Conservation (phyloP, 2,113 vertebrate species). For the Noctilio leporinus region DNA sequence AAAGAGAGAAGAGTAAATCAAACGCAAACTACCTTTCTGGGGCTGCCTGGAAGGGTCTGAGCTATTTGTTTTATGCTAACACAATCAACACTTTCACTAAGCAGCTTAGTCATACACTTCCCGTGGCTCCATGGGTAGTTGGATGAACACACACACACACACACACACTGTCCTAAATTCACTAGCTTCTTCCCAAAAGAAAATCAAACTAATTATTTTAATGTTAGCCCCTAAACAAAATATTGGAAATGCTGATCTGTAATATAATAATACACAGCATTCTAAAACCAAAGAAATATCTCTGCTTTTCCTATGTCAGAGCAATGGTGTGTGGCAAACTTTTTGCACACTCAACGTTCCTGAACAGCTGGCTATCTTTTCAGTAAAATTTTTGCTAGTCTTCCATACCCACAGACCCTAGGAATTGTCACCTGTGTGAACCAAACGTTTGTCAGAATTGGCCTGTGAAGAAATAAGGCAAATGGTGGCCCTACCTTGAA, state of each 20-base stretch:
- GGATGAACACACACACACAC: not conserved
- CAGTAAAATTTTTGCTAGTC: not conserved
- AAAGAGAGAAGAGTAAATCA: not conserved
- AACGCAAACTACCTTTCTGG: not conserved
- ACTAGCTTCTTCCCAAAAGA: not conserved
- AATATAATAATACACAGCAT: not conserved
- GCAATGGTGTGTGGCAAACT: not conserved
- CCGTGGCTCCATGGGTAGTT: not conserved
- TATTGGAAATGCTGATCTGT: not conserved
- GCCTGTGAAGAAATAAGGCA: not conserved
- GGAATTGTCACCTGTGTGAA: not conserved
- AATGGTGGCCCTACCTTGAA: not conserved
- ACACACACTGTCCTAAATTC: not conserved
- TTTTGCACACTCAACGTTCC: not conserved
- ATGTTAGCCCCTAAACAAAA: not conserved
- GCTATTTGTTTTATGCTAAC: not conserved
- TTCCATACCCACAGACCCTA: not conserved
- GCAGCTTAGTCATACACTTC: not conserved
- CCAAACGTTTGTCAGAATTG: conserved; percentile 11
- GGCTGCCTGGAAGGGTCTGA: not conserved
- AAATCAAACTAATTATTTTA: conserved; percentile 1
- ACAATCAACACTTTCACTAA: not conserved
- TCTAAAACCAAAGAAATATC: not conserved
- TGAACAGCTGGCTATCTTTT: not conserved
- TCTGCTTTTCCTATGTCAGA: not conserved